phyloP scores from a whole-genome alignment of 2,888 invertebrate genomes.

The Oscheius onirici region DNA sequence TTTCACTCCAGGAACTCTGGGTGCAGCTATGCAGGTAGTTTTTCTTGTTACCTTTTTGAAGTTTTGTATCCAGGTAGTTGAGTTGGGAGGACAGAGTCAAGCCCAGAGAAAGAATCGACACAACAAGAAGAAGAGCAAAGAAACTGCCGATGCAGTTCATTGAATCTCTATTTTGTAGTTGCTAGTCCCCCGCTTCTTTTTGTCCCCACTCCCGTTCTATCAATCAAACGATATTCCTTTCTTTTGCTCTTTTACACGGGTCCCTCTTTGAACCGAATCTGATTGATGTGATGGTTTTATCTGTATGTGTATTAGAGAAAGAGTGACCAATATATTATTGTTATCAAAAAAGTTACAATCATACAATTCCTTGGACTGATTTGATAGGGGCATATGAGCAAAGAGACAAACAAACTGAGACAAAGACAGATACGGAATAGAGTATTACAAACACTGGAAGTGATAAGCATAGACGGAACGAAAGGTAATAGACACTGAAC shows the following conservation, averaged over 20 bases:
- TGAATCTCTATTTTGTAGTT: background rate
- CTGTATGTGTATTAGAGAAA: too few species aligned
- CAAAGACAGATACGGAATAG: too few species aligned
- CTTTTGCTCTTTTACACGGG: background rate
- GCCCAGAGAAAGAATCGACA: constrained; percentile 26
- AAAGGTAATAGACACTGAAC: too few species aligned
- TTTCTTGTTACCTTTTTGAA: background rate
- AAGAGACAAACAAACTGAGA: too few species aligned
- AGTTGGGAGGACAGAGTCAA: constrained; percentile 31
- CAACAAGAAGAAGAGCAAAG: constrained; percentile 26
- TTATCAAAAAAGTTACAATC: too few species aligned
- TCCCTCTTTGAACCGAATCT: background rate
- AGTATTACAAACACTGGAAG: too few species aligned
- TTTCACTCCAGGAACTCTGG: constrained; percentile 32
- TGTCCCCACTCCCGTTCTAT: background rate
- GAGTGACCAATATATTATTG: too few species aligned
- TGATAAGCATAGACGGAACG: too few species aligned
- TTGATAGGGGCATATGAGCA: too few species aligned
- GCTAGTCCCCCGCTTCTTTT: background rate
- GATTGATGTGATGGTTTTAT: too few species aligned
- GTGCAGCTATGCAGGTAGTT: constrained; percentile 31
- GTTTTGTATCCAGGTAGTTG: constrained; percentile 19
- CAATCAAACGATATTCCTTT: background rate
- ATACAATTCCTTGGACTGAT: too few species aligned
- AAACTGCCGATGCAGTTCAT: constrained; percentile 1